phyloP scores from a whole-genome alignment of 2,113 vertebrate species.

The Rutilus rutilus region DNA sequence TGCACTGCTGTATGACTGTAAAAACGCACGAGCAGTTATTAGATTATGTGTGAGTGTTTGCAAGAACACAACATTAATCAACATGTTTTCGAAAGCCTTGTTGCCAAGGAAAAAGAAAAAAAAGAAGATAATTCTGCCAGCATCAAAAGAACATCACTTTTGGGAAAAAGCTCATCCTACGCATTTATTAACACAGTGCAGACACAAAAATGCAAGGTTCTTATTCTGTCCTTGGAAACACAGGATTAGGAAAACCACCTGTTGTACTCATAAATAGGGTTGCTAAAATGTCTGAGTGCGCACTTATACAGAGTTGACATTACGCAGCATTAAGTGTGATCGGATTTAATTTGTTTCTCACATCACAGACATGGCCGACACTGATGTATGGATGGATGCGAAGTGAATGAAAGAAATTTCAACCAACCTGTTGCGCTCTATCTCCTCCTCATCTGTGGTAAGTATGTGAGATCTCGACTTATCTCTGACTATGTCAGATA shows the following conservation, averaged over 20 bases:
- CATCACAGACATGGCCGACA: neutral
- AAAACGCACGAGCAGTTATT: neutral
- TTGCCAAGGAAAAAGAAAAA: neutral
- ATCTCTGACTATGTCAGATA: neutral
- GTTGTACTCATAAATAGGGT: conserved; percentile 17
- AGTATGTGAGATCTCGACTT: neutral
- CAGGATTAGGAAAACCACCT: conserved; percentile 8
- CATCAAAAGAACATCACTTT: conserved; percentile 20
- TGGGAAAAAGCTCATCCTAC: conserved; percentile 2
- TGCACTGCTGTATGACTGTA: neutral
- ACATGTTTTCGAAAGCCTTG: neutral
- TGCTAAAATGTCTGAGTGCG: neutral
- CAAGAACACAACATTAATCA: neutral
- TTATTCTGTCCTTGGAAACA: conserved; percentile 16
- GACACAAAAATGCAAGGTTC: neutral
- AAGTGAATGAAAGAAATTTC: neutral
- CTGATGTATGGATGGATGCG: conserved; percentile 14
- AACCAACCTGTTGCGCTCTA: conserved; percentile 1
- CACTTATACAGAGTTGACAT: neutral
- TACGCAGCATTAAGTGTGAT: neutral
- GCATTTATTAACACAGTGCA: conserved; percentile 3
- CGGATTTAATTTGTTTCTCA: neutral
- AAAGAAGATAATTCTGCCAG: neutral
- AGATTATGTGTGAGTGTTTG: conserved; percentile 15
- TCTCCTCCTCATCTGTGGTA: neutral